Percentiles rank a stretch among this genome's conserved stretches.
Conservation (phyloP, 2,888 invertebrate genomes). For the Blastobasis lacticolella region DNA sequence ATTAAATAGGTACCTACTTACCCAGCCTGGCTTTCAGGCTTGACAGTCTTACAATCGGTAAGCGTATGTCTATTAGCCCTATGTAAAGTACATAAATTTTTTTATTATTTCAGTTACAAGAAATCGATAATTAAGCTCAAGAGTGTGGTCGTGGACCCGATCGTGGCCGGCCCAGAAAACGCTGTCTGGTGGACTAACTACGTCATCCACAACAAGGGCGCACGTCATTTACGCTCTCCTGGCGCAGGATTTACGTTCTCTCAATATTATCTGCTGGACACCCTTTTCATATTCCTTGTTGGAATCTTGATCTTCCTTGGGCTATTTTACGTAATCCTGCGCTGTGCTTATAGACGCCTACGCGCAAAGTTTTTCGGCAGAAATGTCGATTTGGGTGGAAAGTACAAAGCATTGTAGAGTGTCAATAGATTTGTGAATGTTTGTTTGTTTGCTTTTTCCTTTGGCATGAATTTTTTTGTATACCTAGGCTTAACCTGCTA, state of each 20-base stretch:
- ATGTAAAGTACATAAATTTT: background rate
- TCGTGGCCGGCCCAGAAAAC: conserved; percentile 58
- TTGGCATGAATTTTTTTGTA: too few relatives aligned
- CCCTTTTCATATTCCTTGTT: conserved; percentile 27
- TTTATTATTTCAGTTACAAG: conserved; percentile 43
- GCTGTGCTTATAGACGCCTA: conserved; percentile 27
- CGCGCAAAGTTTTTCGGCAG: conserved; percentile 25
- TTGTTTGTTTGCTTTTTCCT: too few relatives aligned
- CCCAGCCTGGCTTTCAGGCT: too few relatives aligned
- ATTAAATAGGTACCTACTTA: too few relatives aligned
- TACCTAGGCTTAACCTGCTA: too few relatives aligned
- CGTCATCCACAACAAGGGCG: conserved; percentile 57
- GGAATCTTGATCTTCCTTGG: conserved; percentile 18
- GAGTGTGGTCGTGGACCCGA: conserved; percentile 32
- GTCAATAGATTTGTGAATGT: background rate
- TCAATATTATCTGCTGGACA: conserved; percentile 55
- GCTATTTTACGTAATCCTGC: conserved; percentile 25
- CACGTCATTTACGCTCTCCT: conserved; percentile 55
- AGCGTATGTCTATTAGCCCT: too few relatives aligned
- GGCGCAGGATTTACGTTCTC: conserved; percentile 44
- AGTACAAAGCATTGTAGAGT: conserved; percentile 51
- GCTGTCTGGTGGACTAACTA: conserved; percentile 73
- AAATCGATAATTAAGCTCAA: conserved; percentile 39
- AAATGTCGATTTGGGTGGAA: conserved; percentile 25
- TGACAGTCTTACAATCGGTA: too few relatives aligned